phyloP scores from a whole-genome alignment of 2,888 invertebrate species.

The Acheta domesticus region DNA sequence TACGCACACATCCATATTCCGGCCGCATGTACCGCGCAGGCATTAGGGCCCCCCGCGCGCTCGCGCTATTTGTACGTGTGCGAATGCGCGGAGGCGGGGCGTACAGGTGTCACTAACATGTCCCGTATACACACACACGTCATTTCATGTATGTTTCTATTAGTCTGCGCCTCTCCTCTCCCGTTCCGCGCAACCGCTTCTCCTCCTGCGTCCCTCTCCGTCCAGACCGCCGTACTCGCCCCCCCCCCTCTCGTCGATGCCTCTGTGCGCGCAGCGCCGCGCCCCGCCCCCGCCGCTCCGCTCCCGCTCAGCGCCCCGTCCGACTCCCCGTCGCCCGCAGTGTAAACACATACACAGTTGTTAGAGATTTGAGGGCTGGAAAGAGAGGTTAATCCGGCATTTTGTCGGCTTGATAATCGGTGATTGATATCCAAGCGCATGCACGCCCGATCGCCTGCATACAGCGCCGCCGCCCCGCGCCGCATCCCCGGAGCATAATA shows the following conservation, averaged over 20 bases:
- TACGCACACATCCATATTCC: too few relatives aligned
- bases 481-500: not conserved
- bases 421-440: slow-evolving; percentile 35
- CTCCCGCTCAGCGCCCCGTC: too few relatives aligned
- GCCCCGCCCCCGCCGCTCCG: too few relatives aligned
- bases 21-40: not conserved
- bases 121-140: slow-evolving; percentile 32
- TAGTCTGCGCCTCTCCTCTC: not conserved
- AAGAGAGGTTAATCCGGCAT: slow-evolving; percentile 35
- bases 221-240: too few relatives aligned
- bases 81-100: slow-evolving; percentile 18
- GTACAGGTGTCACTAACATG: slow-evolving; percentile 33
- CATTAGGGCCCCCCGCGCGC: not conserved
- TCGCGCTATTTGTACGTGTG: not conserved
- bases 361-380: slow-evolving; percentile 28
- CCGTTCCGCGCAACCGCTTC: not conserved
- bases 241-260: too few relatives aligned
- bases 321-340: not conserved
- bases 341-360: slow-evolving; percentile 18
- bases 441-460: slow-evolving; percentile 29
- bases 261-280: too few relatives aligned
- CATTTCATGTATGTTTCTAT: slow-evolving; percentile 28
- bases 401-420: slow-evolving; percentile 36
- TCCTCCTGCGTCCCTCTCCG: too few relatives aligned
- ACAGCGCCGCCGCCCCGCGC: not conserved